Evolutionary conservation across 2,113 vertebrate genomes (phyloP).

Genomic region (Carassius carassius): DNA sequence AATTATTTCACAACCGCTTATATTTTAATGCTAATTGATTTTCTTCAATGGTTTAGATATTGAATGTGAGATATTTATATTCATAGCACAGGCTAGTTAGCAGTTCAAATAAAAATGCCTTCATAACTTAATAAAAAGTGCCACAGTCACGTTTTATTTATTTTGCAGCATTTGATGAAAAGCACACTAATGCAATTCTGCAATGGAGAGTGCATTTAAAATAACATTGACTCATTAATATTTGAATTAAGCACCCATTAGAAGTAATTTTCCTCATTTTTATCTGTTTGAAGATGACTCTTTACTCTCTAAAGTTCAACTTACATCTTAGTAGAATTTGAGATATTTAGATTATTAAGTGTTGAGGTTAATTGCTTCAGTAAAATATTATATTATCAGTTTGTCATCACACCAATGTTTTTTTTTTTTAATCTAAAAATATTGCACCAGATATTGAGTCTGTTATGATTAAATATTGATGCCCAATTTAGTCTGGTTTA

Average conservation of each 20-base stretch:
- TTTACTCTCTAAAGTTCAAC: neutral
- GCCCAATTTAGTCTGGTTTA: conserved; percentile 58
- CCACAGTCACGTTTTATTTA: conserved; percentile 56
- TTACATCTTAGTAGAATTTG: conserved; percentile 38
- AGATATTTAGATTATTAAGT: neutral
- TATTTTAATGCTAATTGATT: conserved; percentile 16
- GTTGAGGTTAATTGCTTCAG: neutral
- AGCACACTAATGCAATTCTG: conserved; percentile 63
- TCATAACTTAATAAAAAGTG: conserved; percentile 60
- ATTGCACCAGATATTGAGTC: conserved; percentile 61
- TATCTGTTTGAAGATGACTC: neutral
- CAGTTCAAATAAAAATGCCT: conserved; percentile 31
- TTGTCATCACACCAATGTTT: conserved; percentile 35
- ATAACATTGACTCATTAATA: conserved; percentile 64
- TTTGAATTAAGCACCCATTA: conserved; percentile 63
- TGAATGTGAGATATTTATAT: neutral
- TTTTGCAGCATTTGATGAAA: conserved; percentile 58
- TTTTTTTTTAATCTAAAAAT: conserved; percentile 51
- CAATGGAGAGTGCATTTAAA: conserved; percentile 57
- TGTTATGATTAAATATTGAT: conserved; percentile 74
- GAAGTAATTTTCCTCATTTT: conserved; percentile 60
- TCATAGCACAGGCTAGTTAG: neutral
- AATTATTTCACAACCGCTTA: neutral
- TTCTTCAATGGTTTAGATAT: conserved; percentile 20
- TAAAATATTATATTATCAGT: conserved; percentile 20